Conservation (phyloP, 64 coral and sea anemone species). For the Pachyseris speciosa region DNA sequence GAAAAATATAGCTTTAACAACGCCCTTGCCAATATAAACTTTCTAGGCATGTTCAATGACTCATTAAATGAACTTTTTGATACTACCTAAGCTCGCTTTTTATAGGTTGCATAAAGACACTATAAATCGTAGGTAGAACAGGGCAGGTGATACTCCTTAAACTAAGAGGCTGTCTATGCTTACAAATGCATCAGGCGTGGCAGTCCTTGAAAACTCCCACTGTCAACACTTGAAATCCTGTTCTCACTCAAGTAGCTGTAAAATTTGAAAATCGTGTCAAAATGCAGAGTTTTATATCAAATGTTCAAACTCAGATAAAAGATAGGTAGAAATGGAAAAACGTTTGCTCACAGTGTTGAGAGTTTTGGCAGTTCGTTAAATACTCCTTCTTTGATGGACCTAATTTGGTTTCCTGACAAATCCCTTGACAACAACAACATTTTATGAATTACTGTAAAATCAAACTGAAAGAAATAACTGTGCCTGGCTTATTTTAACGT, state of each 20-base stretch:
- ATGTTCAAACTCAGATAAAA: not conserved
- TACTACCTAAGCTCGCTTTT: too few species aligned
- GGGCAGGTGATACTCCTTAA: too few species aligned
- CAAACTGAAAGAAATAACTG: too few species aligned
- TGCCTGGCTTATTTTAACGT: too few species aligned
- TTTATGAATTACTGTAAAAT: too few species aligned
- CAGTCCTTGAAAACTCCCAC: conserved; percentile 41
- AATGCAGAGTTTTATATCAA: not conserved
- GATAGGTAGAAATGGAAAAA: not conserved
- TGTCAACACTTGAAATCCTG: conserved; percentile 54
- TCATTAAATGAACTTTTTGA: too few species aligned
- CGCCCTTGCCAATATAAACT: not conserved
- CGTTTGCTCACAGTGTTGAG: conserved; percentile 1
- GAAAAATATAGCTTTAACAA: too few species aligned
- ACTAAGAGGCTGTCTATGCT: not conserved
- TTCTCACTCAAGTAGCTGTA: conserved; percentile 57
- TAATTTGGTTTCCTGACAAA: conserved; percentile 25
- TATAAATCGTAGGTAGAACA: too few species aligned
- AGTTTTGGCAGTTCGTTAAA: conserved; percentile 8
- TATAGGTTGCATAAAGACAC: too few species aligned
- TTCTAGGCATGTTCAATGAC: too few species aligned
- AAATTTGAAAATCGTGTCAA: not conserved
- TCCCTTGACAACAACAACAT: conserved; percentile 7
- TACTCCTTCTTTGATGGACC: conserved; percentile 1
- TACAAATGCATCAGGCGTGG: conserved; percentile 29